Evolutionary conservation across 2,888 invertebrate genomes (phyloP), one percentile per base, ranked within the genome.

Genomic region (Capitulum mitella): DNA sequence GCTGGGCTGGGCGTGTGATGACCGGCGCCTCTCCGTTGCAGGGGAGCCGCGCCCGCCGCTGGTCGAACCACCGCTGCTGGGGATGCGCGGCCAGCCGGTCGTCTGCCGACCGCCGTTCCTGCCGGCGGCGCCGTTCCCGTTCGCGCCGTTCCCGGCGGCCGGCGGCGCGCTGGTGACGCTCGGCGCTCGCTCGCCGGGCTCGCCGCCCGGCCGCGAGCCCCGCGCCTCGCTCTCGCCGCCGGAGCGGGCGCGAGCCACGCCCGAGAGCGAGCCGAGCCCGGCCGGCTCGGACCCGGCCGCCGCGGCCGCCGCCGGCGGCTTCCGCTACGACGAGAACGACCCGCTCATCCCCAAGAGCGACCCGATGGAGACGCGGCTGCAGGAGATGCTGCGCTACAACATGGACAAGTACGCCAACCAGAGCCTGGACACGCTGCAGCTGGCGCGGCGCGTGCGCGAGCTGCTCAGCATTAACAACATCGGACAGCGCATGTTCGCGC

Each of bases 401-500:
- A 96, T 96, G 92, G 96, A 96, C 88, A 95, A 95, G 86, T 95
- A 95, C 86, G 95, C 95, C 79, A 93, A 93, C 83, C 95, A 95
- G 84, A 93, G 94, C 84, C 89, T 98, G 82, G 98, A 98, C 87
- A 98, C 98, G n/a, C 88, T 97, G 80, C 93, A 95, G 87, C 79
- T 80, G 34, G 78, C 97, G 80, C 90, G 97, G 82, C 90, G 95
- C 81, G 97, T 98, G 19, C 89, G 98, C 26, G 98, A 98, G 84
- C 88, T 98, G 79, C 89, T 98, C 54, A 97, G 96, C 81, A 94
- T 97, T 83, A 97, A 98, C 88, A 98, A 99, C 87, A 98, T 99
- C 84, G 99, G 99, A 5, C 99, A 99, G 88, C 90, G 99, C 81
- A 89, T 99, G 84, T 99, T 99, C 87, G 99, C 99, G 83, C 98